These are phyloP conservation scores for Hiodon tergisus DNA, from an alignment of 2,113 vertebrate genomes.

Conservation along the genomic window DNA sequence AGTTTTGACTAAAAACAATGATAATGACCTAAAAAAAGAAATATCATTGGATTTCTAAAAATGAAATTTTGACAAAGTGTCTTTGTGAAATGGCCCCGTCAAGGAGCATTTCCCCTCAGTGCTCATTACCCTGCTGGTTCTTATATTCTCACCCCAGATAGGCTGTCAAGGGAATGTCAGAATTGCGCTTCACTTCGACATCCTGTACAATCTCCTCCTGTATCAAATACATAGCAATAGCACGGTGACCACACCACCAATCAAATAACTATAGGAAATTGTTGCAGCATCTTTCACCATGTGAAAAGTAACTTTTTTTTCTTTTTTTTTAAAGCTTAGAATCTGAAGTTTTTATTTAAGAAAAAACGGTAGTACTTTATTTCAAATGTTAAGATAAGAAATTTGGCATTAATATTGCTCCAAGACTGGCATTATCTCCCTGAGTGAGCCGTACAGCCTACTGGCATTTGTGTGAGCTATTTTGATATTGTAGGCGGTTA, in stretches of 20 bases:
- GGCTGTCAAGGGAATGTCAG: slow-evolving; percentile 21
- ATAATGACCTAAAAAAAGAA: too few species aligned
- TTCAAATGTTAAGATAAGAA: not conserved
- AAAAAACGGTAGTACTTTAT: not conserved
- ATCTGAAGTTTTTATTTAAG: not conserved
- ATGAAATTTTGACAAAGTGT: slow-evolving; percentile 11
- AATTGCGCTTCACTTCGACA: slow-evolving; percentile 16
- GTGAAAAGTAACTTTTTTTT: not conserved
- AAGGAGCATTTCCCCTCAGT: not conserved
- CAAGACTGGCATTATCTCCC: not conserved
- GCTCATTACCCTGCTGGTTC: slow-evolving; percentile 14
- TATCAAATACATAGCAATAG: not conserved
- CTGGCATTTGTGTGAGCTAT: not conserved
- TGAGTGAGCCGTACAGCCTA: not conserved
- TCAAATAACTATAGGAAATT: not conserved
- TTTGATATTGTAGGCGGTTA: slow-evolving; percentile 12
- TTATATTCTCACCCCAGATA: slow-evolving; percentile 4
- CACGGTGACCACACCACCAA: not conserved
- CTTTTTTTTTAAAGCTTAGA: not conserved
- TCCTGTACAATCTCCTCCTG: not conserved
- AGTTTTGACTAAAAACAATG: too few species aligned
- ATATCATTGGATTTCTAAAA: too few species aligned
- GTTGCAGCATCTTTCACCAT: not conserved
- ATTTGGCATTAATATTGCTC: not conserved
- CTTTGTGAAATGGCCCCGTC: not conserved